These are phyloP conservation scores for Drosophila cognata DNA, from an alignment of 2,888 invertebrate genomes.

Conservation along the genomic window DNA sequence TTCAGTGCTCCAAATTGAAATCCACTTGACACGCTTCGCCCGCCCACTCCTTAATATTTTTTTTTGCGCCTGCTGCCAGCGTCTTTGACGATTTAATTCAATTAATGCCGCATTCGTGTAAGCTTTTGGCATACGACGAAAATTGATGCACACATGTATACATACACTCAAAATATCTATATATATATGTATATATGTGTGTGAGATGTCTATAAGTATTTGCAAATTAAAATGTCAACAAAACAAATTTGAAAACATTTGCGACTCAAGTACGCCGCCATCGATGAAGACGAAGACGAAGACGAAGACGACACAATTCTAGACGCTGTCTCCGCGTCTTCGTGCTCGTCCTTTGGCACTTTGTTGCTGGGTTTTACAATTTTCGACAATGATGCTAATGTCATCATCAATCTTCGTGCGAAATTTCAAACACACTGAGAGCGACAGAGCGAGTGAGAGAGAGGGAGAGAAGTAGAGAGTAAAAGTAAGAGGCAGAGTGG, in stretches of 20 bases:
- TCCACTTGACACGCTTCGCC: constrained; percentile 71
- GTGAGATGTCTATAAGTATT: constrained; percentile 57
- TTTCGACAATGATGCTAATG: constrained; percentile 84
- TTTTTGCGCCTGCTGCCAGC: constrained; percentile 32
- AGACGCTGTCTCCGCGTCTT: constrained; percentile 32
- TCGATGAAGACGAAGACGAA: constrained; percentile 27
- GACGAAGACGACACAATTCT: constrained; percentile 45
- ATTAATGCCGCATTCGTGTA: constrained; percentile 69
- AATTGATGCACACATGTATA: constrained; percentile 56
- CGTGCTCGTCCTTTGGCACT: constrained; percentile 61
- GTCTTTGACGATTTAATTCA: constrained; percentile 75
- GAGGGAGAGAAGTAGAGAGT: neutral
- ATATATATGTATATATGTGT: neutral
- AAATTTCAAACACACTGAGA: constrained; percentile 51
- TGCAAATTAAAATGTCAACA: constrained; percentile 84
- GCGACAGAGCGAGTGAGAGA: constrained; percentile 15
- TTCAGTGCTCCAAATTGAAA: constrained; percentile 67
- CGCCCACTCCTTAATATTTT: constrained; percentile 18
- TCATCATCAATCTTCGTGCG: constrained; percentile 83
- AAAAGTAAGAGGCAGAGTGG: neutral
- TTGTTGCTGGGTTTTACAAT: constrained; percentile 60
- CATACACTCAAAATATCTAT: constrained; percentile 9
- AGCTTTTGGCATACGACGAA: constrained; percentile 60
- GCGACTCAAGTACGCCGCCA: constrained; percentile 37
- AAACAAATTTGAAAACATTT: constrained; percentile 81